These are phyloP conservation scores for Spinus pinus DNA, from an alignment of 2,797 vertebrate genomes.

Conservation along the genomic window DNA sequence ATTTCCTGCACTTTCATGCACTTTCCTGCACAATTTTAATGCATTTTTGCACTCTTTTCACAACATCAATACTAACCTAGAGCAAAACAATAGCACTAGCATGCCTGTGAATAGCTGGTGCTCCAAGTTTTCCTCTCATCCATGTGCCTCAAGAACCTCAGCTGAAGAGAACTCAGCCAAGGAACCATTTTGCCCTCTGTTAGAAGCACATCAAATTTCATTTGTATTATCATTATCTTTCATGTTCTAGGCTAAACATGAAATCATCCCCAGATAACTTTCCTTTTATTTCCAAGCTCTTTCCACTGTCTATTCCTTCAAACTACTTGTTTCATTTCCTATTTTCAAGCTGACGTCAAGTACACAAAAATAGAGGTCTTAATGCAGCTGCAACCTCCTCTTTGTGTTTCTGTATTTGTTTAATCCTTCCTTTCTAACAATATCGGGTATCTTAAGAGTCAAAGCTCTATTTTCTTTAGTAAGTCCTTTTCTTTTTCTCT, in stretches of 20 bases:
- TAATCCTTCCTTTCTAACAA: constrained; percentile 11
- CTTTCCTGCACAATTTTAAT: not conserved
- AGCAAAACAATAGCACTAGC: not conserved
- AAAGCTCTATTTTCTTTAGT: not conserved
- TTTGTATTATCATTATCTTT: not conserved
- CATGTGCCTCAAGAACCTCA: not conserved
- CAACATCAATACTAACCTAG: not conserved
- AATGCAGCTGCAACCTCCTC: not conserved
- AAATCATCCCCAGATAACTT: not conserved
- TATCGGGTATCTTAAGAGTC: not conserved
- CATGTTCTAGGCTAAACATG: not conserved
- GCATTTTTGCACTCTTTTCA: not conserved
- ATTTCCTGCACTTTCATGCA: not conserved
- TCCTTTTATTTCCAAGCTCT: not conserved
- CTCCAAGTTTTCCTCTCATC: not conserved
- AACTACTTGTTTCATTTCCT: not conserved
- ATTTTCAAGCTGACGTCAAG: not conserved
- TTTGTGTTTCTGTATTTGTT: not conserved
- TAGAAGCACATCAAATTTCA: not conserved
- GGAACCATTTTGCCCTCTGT: not conserved
- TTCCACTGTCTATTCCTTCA: not conserved
- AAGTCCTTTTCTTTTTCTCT: not conserved
- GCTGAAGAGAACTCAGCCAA: not conserved
- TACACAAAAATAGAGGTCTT: not conserved
- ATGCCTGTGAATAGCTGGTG: not conserved